A percentile compares a stretch with the other conserved stretches of the same genome.
Conservation (phyloP, 2,113 vertebrate genomes). For the Arizona elegans region DNA sequence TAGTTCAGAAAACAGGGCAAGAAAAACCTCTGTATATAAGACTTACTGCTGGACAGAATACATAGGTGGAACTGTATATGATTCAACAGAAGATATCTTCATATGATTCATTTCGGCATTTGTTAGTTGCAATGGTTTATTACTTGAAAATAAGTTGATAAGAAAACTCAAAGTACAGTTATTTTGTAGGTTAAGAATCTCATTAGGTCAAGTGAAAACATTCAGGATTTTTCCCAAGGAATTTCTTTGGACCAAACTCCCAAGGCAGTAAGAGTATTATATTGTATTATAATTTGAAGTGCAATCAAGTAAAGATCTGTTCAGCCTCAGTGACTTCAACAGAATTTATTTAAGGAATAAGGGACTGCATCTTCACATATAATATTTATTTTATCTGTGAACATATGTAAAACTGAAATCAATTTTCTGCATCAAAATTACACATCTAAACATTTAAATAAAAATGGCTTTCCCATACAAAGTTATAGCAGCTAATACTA, state of each 20-base stretch:
- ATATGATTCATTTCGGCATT: neutral
- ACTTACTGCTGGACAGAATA: neutral
- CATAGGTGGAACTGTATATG: neutral
- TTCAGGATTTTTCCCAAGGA: neutral
- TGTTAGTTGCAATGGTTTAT: neutral
- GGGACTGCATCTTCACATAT: neutral
- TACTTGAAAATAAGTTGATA: neutral
- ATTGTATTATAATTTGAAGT: neutral
- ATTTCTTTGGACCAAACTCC: neutral
- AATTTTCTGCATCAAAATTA: neutral
- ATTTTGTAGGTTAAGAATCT: slow-evolving; percentile 6
- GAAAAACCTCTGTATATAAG: neutral
- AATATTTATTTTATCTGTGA: neutral
- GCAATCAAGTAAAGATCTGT: neutral
- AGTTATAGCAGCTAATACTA: neutral
- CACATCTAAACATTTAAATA: neutral
- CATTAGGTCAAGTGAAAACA: slow-evolving; percentile 3
- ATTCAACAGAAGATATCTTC: neutral
- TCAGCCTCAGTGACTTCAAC: neutral
- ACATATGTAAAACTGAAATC: neutral
- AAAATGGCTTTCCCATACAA: neutral
- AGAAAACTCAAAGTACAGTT: slow-evolving; percentile 22
- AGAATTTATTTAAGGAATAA: neutral
- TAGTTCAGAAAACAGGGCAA: neutral
- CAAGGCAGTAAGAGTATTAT: neutral